Percentiles rank a stretch among this genome's conserved stretches.
These are phyloP conservation scores for Anoplolepis gracilipes DNA, from an alignment of 1,140 invertebrate genomes.

Conservation along the genomic window DNA sequence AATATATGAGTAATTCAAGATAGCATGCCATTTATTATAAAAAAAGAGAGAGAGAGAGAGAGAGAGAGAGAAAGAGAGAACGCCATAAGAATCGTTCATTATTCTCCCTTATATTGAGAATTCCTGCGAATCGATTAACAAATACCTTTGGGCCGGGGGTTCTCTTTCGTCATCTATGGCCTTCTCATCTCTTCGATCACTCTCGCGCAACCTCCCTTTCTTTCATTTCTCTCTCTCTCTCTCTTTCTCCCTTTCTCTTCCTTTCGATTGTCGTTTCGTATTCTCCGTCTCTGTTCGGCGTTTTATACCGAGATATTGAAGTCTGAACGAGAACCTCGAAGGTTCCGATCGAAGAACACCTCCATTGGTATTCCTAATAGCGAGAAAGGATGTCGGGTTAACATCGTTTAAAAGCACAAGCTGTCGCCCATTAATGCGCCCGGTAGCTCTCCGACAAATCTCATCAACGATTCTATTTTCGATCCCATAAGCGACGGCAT, in stretches of 20 bases:
- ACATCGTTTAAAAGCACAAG: slow-evolving; percentile 71
- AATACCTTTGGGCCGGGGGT: slow-evolving; percentile 54
- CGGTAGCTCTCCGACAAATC: slow-evolving; percentile 68
- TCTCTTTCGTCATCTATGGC: slow-evolving; percentile 13
- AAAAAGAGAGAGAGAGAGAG: neutral
- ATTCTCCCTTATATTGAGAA: slow-evolving; percentile 68
- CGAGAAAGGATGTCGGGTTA: slow-evolving; percentile 66
- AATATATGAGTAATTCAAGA: neutral
- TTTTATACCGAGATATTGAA: slow-evolving; percentile 66
- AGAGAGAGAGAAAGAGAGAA: neutral
- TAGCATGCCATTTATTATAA: neutral
- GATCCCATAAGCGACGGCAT: slow-evolving; percentile 40
- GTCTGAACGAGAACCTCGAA: slow-evolving; percentile 24
- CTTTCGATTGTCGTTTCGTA: slow-evolving; percentile 11
- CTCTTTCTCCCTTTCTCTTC: neutral
- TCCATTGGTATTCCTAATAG: slow-evolving; percentile 70
- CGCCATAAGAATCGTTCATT: slow-evolving; percentile 61
- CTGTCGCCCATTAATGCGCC: slow-evolving; percentile 67
- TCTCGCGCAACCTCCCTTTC: neutral
- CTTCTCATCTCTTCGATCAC: slow-evolving; percentile 12
- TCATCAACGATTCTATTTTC: slow-evolving; percentile 71
- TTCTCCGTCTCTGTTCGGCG: slow-evolving; percentile 29
- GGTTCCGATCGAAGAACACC: slow-evolving; percentile 66
- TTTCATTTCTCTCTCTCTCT: neutral
- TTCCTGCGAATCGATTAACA: slow-evolving; percentile 71